phyloP scores from a whole-genome alignment of 2,113 vertebrate genomes.

The Xiphorhynchus elegans region DNA sequence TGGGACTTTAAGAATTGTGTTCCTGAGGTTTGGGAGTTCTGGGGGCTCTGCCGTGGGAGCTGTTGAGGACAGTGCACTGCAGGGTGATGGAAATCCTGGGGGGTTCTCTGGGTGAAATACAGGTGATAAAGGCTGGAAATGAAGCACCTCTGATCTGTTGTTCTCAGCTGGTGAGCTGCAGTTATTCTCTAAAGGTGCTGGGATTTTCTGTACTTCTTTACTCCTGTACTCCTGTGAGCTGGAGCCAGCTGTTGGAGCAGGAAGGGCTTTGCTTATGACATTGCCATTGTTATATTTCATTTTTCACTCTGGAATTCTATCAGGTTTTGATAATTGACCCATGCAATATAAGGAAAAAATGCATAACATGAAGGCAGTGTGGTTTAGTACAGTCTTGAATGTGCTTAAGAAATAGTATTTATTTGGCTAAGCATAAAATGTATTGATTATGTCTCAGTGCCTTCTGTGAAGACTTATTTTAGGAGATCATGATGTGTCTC shows the following conservation, averaged over 20 bases:
- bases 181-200: neutral
- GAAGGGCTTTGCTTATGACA: neutral
- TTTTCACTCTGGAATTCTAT: neutral
- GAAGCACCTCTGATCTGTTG: neutral
- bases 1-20: rapidly evolving
- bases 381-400: neutral
- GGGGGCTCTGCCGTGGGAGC: neutral
- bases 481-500: neutral
- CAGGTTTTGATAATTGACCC: neutral
- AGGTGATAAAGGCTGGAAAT: neutral
- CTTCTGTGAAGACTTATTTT: neutral
- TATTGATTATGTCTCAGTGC: neutral
- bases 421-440: neutral
- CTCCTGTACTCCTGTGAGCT: too few species aligned
- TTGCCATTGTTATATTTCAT: neutral
- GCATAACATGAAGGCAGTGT: neutral
- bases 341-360: neutral
- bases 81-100: too few species aligned
- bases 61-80: neutral
- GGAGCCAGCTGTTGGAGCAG: neutral
- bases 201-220: neutral
- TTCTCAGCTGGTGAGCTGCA: neutral
- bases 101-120: neutral
- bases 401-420: neutral
- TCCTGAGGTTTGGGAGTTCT: neutral